These are phyloP conservation scores for Rhinatrema bivittatum DNA, from an alignment of 2,797 vertebrate genomes.

Conservation along the genomic window DNA sequence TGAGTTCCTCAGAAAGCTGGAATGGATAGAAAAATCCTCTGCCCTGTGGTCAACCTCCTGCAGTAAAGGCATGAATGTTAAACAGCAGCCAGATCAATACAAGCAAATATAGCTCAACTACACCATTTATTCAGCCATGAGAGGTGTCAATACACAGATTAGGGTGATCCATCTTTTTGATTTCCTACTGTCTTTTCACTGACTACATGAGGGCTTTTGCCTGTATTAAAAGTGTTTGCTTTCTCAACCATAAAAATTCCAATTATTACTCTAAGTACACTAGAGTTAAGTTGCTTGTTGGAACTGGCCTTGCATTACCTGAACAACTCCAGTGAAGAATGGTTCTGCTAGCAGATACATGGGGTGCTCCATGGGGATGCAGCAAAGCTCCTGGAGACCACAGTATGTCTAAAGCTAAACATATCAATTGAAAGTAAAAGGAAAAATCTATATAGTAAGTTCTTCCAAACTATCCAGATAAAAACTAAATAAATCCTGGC, in stretches of 20 bases:
- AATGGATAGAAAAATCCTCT: slow-evolving; percentile 64
- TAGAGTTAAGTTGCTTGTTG: slow-evolving; percentile 63
- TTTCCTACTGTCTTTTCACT: slow-evolving; percentile 78
- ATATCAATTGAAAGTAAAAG: slow-evolving; percentile 52
- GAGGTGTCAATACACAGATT: slow-evolving; percentile 95
- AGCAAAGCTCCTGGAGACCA: slow-evolving; percentile 56
- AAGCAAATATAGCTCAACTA: slow-evolving; percentile 95
- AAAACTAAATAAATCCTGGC: slow-evolving; percentile 53
- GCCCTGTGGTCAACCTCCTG: slow-evolving; percentile 74
- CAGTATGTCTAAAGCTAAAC: slow-evolving; percentile 53
- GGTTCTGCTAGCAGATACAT: slow-evolving; percentile 49
- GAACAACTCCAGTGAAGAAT: slow-evolving; percentile 59
- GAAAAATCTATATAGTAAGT: slow-evolving; percentile 55
- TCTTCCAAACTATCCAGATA: slow-evolving; percentile 52
- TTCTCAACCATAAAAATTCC: slow-evolving; percentile 83
- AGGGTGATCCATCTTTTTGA: slow-evolving; percentile 93
- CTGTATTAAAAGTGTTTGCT: slow-evolving; percentile 82
- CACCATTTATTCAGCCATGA: slow-evolving; percentile 94
- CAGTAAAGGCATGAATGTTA: slow-evolving; percentile 83
- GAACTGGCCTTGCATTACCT: slow-evolving; percentile 58
- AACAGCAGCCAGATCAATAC: slow-evolving; percentile 81
- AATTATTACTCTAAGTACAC: slow-evolving; percentile 79
- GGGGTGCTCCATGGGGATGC: slow-evolving; percentile 48
- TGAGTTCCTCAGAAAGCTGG: slow-evolving; percentile 53
- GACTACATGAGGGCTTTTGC: slow-evolving; percentile 70